Percentiles rank a stretch among this genome's conserved stretches.
Conservation (phyloP, 2,797 vertebrate genomes). For the Hafferia zeledoni region DNA sequence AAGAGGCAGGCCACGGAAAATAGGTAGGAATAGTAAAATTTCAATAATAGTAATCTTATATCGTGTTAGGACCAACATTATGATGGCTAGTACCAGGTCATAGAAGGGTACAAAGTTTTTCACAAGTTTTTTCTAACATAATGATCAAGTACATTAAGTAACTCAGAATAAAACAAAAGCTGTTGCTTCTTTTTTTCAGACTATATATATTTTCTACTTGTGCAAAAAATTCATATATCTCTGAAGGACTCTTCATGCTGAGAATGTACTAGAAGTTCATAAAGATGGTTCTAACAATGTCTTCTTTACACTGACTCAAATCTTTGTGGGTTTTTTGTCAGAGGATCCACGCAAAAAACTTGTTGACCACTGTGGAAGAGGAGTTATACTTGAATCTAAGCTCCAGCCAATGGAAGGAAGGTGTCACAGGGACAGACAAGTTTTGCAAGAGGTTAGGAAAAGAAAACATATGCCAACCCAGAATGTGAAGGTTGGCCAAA, state of each 20-base stretch:
- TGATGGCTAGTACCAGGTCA: background rate
- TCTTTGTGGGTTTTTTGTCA: rapidly evolving
- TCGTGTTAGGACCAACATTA: rapidly evolving
- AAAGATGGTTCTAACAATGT: background rate
- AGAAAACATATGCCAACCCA: background rate
- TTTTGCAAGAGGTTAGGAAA: background rate
- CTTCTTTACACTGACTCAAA: background rate
- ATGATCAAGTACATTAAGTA: background rate
- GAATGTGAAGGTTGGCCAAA: background rate
- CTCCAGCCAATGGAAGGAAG: background rate
- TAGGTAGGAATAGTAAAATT: background rate
- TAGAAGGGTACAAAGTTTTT: background rate
- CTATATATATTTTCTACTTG: background rate
- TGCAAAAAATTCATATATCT: background rate
- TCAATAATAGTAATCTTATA: background rate
- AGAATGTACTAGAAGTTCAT: background rate
- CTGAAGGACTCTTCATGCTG: background rate
- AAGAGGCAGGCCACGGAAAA: too few species aligned
- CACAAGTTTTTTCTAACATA: background rate
- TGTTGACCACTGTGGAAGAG: background rate
- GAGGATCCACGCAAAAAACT: background rate
- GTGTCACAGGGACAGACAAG: background rate
- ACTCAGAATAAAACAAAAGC: background rate
- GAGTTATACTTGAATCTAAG: background rate
- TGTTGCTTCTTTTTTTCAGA: background rate